Base-by-base conservation (phyloP, 2,797 vertebrate genomes). In the Buphagus erythrorhynchus region DNA sequence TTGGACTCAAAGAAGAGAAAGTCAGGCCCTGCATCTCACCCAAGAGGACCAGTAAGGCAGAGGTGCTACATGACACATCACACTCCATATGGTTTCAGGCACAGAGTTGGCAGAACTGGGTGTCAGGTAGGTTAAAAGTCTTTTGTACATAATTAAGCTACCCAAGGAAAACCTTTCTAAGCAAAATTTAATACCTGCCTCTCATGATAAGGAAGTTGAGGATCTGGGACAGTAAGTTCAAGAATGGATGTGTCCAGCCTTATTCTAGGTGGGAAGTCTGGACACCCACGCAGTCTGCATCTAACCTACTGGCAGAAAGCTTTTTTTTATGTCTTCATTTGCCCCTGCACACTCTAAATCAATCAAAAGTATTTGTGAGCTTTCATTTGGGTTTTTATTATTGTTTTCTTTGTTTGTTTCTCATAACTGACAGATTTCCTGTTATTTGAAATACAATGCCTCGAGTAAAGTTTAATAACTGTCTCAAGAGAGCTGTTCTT, bases 401-500 rank as follows among this genome's bases (percentile, higher is more conserved):
- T 25, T 71, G 24, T 16, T 65, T 46, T 35, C 5, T 55, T 45
- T 33, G 7, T 13, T 42, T 59, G 25, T 45, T 16, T 16, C 2
- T n/a, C 5, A 10, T 49, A 83, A 71, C 36, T 78, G 46, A 21
- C 59, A 72, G 21, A 66, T 66, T 82, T 82, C 16, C 62, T 62
- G 31, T 69, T 83, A 78, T 45, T 84, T 36, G 55, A 93, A 95
- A 68, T 51, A 75, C 21, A 83, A 33, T 31, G 31, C 42, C 62
- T 63, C 33, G 13, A 93, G 61, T 71, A 65, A 92, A 86, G 49
- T 72, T 79, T 82, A 86, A 5, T 79, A 84, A 88, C 28, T 28
- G 24, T 81, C 46, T 78, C 77, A 80, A 48, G 93, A 92, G 71
- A 91, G 43, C 13, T 79, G 20, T 66, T 95, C 66, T 80, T 91